Evolutionary conservation across 2,888 invertebrate species (phyloP).

Genomic region (Empis livida): DNA sequence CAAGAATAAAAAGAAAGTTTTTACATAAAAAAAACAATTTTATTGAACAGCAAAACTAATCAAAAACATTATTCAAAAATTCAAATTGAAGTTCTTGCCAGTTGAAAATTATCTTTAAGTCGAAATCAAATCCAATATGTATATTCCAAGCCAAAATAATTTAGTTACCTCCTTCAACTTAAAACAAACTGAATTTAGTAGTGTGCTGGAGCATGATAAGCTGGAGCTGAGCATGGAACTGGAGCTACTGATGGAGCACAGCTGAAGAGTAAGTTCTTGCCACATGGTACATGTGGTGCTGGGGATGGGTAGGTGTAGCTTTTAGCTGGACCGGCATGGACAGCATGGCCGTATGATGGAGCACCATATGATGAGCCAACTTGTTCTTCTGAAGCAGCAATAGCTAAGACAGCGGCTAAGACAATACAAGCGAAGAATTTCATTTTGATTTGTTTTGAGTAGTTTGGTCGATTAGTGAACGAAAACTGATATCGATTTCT

Average conservation of each 20-base stretch:
- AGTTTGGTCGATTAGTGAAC: no score
- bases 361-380: neutral
- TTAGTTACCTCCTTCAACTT: no score
- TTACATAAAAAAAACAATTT: no score
- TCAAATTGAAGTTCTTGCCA: no score
- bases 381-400: neutral
- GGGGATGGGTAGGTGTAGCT: neutral
- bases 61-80: no score
- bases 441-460: neutral
- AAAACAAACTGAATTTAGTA: no score
- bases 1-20: no score
- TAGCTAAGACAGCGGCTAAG: neutral
- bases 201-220: neutral
- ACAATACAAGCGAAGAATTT: neutral
- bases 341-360: neutral
- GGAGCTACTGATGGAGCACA: neutral
- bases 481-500: no score
- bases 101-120: no score
- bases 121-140: no score
- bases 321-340: slow-evolving; percentile 3
- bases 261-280: neutral
- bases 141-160: no score
- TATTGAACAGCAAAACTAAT: no score
- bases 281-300: neutral
- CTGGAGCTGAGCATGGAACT: neutral